Evolutionary conservation across 2,888 invertebrate species (phyloP).

Genomic region (Hymenopus coronatus): DNA sequence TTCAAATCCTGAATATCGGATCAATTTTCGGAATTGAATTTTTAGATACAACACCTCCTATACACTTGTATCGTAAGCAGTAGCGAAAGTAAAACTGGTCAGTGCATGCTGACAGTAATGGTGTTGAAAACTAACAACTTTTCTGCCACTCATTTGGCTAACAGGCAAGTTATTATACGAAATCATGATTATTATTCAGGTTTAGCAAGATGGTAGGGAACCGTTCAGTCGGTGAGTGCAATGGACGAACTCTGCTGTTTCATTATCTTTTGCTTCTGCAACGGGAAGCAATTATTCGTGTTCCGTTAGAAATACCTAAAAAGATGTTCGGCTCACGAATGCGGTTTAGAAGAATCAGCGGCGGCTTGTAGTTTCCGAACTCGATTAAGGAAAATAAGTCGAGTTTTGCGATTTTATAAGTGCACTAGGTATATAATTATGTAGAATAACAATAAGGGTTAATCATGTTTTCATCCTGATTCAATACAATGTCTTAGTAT

Average conservation of each 20-base stretch:
- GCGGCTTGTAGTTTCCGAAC: not conserved
- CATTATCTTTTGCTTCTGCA: not conserved
- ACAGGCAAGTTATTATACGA: not conserved
- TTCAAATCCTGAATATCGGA: too few species aligned
- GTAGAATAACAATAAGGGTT: too few species aligned
- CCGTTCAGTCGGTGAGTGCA: not conserved
- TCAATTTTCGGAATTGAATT: too few species aligned
- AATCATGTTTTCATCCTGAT: too few species aligned
- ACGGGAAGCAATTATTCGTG: not conserved
- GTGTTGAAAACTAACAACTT: not conserved
- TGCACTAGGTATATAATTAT: too few species aligned
- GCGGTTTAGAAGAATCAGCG: not conserved
- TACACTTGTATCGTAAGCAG: too few species aligned
- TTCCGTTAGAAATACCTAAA: not conserved
- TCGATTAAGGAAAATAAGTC: too few species aligned
- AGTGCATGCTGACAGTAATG: too few species aligned
- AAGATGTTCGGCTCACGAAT: not conserved
- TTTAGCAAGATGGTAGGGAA: not conserved
- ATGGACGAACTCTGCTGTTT: not conserved
- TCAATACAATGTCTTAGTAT: too few species aligned
- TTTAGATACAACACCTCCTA: too few species aligned
- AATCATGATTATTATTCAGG: not conserved
- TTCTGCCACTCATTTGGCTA: not conserved
- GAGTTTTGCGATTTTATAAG: too few species aligned
- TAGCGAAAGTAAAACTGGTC: too few species aligned